A percentile compares a stretch with the other conserved stretches of the same genome.
Evolutionary conservation across 2,888 invertebrate genomes (phyloP).

Genomic region (Acanthoscelides obtectus): DNA sequence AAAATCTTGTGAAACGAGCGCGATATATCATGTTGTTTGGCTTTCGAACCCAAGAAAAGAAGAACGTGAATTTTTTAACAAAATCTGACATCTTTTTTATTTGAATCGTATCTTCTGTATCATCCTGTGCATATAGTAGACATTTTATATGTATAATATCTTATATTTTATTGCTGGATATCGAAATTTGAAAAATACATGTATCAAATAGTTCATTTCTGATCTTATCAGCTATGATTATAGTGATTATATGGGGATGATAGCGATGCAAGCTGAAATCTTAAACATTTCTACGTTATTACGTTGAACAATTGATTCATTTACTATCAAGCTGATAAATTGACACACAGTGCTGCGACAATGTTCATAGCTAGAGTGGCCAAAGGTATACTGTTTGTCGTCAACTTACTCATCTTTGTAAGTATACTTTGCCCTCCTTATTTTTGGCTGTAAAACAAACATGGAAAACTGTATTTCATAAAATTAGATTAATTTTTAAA

Average conservation of each 20-base stretch:
- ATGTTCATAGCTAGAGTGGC: slow-evolving; percentile 20
- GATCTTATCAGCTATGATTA: background rate
- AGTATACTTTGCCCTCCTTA: slow-evolving; percentile 10
- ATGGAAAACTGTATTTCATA: background rate
- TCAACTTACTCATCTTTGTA: slow-evolving; percentile 26
- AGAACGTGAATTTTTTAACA: too few relatives aligned
- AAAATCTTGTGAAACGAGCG: too few relatives aligned
- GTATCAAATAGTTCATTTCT: background rate
- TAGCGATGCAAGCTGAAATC: background rate
- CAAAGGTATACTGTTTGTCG: slow-evolving; percentile 23
- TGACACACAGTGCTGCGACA: slow-evolving; percentile 4
- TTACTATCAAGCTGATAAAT: background rate
- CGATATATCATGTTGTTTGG: too few relatives aligned
- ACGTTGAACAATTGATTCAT: background rate
- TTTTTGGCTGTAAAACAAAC: background rate
- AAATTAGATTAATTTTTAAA: too few relatives aligned
- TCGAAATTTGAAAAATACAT: background rate
- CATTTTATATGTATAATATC: too few relatives aligned
- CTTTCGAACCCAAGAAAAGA: too few relatives aligned
- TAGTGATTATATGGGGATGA: background rate
- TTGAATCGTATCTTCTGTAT: too few relatives aligned
- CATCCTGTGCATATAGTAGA: too few relatives aligned
- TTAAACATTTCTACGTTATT: background rate
- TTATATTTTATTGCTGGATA: too few relatives aligned
- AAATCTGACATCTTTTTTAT: too few relatives aligned